phyloP scores from a whole-genome alignment of 2,888 invertebrate species.

The Seira sanloemensis region DNA sequence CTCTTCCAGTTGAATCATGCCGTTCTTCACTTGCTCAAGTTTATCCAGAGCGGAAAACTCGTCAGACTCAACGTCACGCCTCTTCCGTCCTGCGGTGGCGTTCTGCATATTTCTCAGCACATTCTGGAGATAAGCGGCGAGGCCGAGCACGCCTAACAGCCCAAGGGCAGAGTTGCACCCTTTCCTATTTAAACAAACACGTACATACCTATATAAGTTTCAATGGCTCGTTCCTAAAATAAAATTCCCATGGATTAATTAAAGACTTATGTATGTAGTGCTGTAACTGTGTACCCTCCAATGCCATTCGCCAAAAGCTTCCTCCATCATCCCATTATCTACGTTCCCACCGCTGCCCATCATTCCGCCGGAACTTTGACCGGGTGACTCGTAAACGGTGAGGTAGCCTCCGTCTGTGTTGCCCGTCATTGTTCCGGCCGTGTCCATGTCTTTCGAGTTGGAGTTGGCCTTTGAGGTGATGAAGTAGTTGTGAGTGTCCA shows the following conservation, averaged over 20 bases:
- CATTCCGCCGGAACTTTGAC: not conserved
- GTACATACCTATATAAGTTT: too few species aligned
- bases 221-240: too few species aligned
- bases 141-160: constrained; percentile 68
- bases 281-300: too few species aligned
- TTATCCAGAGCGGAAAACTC: constrained; percentile 1
- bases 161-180: constrained; percentile 71
- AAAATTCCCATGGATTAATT: too few species aligned
- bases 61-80: constrained; percentile 29
- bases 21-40: constrained; percentile 23
- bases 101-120: constrained; percentile 44
- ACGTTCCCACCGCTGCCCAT: not conserved
- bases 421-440: constrained; percentile 32
- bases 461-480: constrained; percentile 18
- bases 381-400: constrained; percentile 33
- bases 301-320: constrained; percentile 32
- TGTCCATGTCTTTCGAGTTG: constrained; percentile 34
- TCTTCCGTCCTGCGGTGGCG: constrained; percentile 11
- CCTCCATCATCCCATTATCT: constrained; percentile 3
- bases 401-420: constrained; percentile 28
- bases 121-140: constrained; percentile 69
- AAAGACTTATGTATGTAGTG: too few species aligned
- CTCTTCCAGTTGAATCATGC: constrained; percentile 19
- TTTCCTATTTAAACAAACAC: constrained; percentile 52
- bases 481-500: constrained; percentile 47